Percentiles rank a stretch among this genome's conserved stretches.
phyloP scores from a whole-genome alignment of 2,888 invertebrate species.

The Tribolium freemani region DNA sequence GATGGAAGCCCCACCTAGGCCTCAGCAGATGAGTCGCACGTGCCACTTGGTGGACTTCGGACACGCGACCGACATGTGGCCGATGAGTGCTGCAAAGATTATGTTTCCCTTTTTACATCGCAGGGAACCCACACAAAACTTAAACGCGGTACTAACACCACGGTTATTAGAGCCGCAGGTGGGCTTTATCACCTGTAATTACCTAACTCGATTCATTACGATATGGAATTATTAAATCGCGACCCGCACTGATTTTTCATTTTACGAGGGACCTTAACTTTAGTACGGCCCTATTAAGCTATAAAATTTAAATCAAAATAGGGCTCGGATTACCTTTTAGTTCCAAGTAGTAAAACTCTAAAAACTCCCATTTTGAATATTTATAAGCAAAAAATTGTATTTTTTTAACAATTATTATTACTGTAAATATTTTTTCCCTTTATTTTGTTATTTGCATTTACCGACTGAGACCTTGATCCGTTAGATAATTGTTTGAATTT shows the following conservation, averaged over 20 bases:
- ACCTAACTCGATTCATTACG: conserved; percentile 47
- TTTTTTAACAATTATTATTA: background rate
- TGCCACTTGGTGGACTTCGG: conserved; percentile 63
- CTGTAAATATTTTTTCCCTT: background rate
- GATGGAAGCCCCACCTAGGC: conserved; percentile 50
- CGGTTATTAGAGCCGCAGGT: conserved; percentile 45
- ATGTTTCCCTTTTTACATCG: conserved; percentile 32
- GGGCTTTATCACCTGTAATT: conserved; percentile 51
- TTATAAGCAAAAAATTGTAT: too few relatives aligned
- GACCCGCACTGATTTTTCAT: background rate
- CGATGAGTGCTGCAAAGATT: conserved; percentile 48
- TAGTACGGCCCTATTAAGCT: background rate
- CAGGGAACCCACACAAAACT: conserved; percentile 1
- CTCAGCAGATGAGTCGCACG: conserved; percentile 59
- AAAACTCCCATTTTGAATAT: too few relatives aligned
- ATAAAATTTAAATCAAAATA: too few relatives aligned
- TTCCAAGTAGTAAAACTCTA: too few relatives aligned
- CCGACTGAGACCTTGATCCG: background rate
- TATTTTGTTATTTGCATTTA: background rate
- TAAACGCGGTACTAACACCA: conserved; percentile 17
- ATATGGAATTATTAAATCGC: conserved; percentile 37
- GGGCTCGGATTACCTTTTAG: too few relatives aligned
- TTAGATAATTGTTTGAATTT: background rate
- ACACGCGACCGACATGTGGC: conserved; percentile 67
- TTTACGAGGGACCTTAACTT: background rate